phyloP scores from a whole-genome alignment of 2,797 vertebrate genomes.

The Odontamblyopus lacepedii region DNA sequence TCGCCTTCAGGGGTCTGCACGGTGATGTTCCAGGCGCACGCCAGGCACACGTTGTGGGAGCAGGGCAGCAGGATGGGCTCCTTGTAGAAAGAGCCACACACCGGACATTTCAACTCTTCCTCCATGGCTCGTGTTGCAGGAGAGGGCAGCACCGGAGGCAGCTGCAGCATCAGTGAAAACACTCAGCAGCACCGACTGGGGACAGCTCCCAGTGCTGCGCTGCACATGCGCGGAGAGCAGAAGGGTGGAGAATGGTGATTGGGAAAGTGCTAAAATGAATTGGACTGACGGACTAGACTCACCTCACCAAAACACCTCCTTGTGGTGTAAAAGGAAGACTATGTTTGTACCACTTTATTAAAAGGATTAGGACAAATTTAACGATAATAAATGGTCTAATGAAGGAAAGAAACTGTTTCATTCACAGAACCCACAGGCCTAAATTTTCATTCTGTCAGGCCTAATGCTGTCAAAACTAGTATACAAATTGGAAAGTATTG shows the following conservation, averaged over 20 bases:
- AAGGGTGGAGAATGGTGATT: conserved; percentile 20
- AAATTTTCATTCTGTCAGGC: no score
- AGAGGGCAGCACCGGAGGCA: conserved; percentile 16
- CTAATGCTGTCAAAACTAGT: no score
- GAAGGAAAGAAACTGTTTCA: no score
- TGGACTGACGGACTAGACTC: conserved; percentile 27
- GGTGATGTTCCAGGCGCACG: conserved; percentile 91
- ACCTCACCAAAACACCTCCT: background rate
- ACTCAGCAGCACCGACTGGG: conserved; percentile 70
- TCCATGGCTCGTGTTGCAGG: conserved; percentile 82
- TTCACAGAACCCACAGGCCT: no score
- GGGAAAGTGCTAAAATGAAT: conserved; percentile 38
- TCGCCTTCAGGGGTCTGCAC: conserved; percentile 94
- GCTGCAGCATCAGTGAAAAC: conserved; percentile 51
- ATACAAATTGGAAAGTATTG: no score
- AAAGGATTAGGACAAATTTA: no score
- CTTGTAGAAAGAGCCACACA: conserved; percentile 91
- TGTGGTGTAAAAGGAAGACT: background rate
- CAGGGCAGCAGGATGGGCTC: conserved; percentile 94
- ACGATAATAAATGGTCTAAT: no score
- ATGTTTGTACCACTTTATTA: no score
- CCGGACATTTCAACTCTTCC: conserved; percentile 96
- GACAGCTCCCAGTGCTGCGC: conserved; percentile 69
- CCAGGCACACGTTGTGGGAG: conserved; percentile 94
- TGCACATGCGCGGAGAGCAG: conserved; percentile 62